Conservation (phyloP, 2,797 vertebrate species). For the Hoplostethus mediterraneus region DNA sequence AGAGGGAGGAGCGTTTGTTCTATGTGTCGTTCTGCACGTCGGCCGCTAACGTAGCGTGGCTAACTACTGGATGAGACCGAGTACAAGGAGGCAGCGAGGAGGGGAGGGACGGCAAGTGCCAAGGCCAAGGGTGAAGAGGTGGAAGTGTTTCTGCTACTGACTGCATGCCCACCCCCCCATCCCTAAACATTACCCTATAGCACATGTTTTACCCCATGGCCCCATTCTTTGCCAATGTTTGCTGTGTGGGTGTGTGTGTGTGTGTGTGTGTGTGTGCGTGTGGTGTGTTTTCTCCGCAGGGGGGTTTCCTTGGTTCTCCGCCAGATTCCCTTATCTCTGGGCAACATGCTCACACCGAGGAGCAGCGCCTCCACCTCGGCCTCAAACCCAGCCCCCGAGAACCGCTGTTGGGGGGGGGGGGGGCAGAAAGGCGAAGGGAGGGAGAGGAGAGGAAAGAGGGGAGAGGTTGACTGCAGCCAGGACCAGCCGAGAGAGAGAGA, state of each 20-base stretch:
- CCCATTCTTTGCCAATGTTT: neutral
- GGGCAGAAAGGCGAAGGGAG: slow-evolving; percentile 45
- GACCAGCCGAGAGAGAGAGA: slow-evolving; percentile 29
- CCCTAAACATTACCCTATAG: neutral
- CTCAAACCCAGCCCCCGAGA: slow-evolving; percentile 45
- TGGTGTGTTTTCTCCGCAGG: slow-evolving; percentile 24
- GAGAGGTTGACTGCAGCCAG: slow-evolving; percentile 44
- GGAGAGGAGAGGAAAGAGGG: slow-evolving; percentile 6
- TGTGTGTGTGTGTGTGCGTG: neutral
- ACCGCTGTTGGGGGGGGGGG: slow-evolving; percentile 44
- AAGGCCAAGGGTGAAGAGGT: slow-evolving; percentile 22
- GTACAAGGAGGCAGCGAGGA: slow-evolving; percentile 9
- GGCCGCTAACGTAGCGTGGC: slow-evolving; percentile 58
- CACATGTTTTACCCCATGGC: slow-evolving; percentile 23
- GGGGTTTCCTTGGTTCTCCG: slow-evolving; percentile 47
- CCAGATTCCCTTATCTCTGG: slow-evolving; percentile 78
- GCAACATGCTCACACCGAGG: slow-evolving; percentile 65
- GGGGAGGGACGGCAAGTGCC: neutral
- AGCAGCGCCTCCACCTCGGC: slow-evolving; percentile 61
- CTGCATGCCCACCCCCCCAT: neutral
- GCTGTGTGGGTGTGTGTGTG: slow-evolving; percentile 3
- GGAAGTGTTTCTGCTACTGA: slow-evolving; percentile 8
- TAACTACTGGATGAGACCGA: slow-evolving; percentile 38
- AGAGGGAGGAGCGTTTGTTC: slow-evolving; percentile 29
- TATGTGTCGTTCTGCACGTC: slow-evolving; percentile 28